Base-by-base conservation (phyloP, 2,888 invertebrate genomes). In the Leptinotarsa juncta region DNA sequence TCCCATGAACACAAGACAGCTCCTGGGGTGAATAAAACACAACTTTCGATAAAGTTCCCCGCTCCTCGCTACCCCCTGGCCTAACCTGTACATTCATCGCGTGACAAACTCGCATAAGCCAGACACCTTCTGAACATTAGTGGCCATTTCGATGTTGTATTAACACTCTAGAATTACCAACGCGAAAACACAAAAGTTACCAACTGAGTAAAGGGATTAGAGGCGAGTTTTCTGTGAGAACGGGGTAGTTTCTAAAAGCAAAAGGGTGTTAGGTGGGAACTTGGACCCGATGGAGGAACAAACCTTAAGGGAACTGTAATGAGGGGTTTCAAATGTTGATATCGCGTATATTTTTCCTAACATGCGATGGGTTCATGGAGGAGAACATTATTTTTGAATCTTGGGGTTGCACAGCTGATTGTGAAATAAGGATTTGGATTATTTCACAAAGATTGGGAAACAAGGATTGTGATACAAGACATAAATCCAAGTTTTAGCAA, bases 91-190 rank as follows among this genome's bases (percentile, higher is more conserved):
- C 81, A 79, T 73, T 73, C 77, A 81, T 86, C 81, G 87, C 88
- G 86, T 88, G 88, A 83, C 82, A 79, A 80, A 79, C 76, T 79
- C 81, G 83, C 86, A 88, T 88, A 87, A 87, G 85, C 84, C 84
- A 85, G 86, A 87, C 87, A 87, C 88, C 87, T 88, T 82, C 84
- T 83, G 84, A 86, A 84, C 86, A 88, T 87, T 88, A 88, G 88
- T 87, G 87, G 88, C 87, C 88, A 88, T 88, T 88, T 88, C 87
- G 83, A 80, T 82, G 83, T 83, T 82, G 83, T 82, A 84, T 84
- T 84, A 84, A 84, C 83, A 84, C 83, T 84, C 80, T 79, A 79
- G 81, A 83, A 84, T 84, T 84, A 83, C 82, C 80, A 73, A 77
- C 74, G 74, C 68, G 72, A 71, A 79, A 78, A 78, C 77, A 68